A percentile compares a stretch with the other conserved stretches of the same genome.
These are phyloP conservation scores for Melanotaenia maccullochi DNA, from an alignment of 2,797 vertebrate genomes.

Conservation along the genomic window DNA sequence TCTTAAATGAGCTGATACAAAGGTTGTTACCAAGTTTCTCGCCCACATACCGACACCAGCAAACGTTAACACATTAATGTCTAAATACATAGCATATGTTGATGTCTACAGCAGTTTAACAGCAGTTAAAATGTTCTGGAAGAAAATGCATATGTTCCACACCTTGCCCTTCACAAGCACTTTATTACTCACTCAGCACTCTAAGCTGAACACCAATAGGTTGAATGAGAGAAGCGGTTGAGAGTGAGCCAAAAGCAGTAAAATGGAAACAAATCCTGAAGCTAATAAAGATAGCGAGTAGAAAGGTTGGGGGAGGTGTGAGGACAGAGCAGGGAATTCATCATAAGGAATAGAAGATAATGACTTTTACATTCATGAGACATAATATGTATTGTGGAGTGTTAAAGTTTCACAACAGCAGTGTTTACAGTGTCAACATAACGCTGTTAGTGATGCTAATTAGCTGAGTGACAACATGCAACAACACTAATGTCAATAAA, in stretches of 20 bases:
- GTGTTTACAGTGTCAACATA: not conserved
- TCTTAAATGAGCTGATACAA: not conserved
- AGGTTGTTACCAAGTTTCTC: not conserved
- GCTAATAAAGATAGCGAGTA: conserved; percentile 26
- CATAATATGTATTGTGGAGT: not conserved
- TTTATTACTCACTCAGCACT: conserved; percentile 52
- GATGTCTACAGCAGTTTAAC: conserved; percentile 20
- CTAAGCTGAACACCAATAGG: conserved; percentile 35
- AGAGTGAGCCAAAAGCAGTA: conserved; percentile 37
- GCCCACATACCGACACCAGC: conserved; percentile 12
- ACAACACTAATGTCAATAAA: not conserved
- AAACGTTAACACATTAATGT: not conserved
- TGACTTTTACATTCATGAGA: not conserved
- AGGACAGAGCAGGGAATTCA: not conserved
- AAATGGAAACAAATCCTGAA: conserved; percentile 39
- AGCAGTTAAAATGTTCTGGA: conserved; percentile 17
- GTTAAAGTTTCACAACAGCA: not conserved
- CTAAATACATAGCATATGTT: conserved; percentile 3
- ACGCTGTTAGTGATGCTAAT: not conserved
- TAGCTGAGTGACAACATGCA: not conserved
- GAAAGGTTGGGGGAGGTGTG: not conserved
- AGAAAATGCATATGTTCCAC: conserved; percentile 41
- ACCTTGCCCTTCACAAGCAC: conserved; percentile 18
- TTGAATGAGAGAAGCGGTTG: conserved; percentile 23
- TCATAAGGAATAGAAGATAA: conserved; percentile 7